Evolutionary conservation across 1,140 invertebrate species (phyloP), one percentile per base, ranked within the genome.

Genomic region (Leptoteleia sp.): DNA sequence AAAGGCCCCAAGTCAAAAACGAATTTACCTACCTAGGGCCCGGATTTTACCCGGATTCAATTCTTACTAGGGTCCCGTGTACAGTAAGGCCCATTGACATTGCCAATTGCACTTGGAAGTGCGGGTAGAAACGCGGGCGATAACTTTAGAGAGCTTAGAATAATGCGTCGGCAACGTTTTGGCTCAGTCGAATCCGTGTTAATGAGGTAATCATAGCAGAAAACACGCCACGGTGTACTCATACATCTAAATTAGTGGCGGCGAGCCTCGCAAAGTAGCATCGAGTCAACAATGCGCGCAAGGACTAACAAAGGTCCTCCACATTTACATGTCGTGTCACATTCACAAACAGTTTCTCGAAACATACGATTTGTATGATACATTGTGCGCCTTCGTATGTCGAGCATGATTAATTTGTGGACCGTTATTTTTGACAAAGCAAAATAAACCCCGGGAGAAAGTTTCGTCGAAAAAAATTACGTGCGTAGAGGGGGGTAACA

Each of bases 151-250:
- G 42, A 31, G 59, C 33, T 62, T 62, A 62, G 33, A 40, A 62
- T 62, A 62, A 62, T 40, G 25, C 33, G 15, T 15, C 25, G 22
- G 17, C 15, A 61, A 13, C 42, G n/a, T 35, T 29, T 15, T 19
- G 17, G 12, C 12, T 22, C 13, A 4, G 11, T 6, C 38, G 31
- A 65, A 65, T 65, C 48, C 48, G 38, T 27, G 61, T 35, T 65
- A 65, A 54, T 64, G 48, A 65, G 27, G 48, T 43, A 54, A 65
- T 65, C 61, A 33, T 42, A 29, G 47, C 12, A 45, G 12, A 47
- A 64, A 64, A 42, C 15, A 64, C 5, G 29, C 25, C 16, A 29
- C 48, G 27, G 25, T 16, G 27, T 43, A 65, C 47, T 45, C 47
- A 4, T 43, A 19, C 61, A 37, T 50, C 22, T 52, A 52, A 65